Conservation (phyloP, 1,140 invertebrate genomes). For the Ostrea denselamellosa region DNA sequence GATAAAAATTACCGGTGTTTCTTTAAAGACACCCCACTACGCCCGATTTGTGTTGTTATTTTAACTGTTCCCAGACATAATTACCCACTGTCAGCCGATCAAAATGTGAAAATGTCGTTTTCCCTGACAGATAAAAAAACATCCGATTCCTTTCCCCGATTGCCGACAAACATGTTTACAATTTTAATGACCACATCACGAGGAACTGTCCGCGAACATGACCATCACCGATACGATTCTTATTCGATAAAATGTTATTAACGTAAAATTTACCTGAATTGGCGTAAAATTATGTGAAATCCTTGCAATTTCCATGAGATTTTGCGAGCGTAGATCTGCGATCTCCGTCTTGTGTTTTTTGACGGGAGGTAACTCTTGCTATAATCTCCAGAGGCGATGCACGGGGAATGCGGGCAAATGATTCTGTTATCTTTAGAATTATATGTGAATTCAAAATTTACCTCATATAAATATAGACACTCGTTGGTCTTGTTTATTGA, state of each 20-base stretch:
- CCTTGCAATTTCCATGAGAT: not conserved
- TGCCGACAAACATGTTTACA: slow-evolving; percentile 10
- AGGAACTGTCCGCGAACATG: not conserved
- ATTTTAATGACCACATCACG: not conserved
- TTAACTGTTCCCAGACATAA: not conserved
- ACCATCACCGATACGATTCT: not conserved
- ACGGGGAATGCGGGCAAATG: not conserved
- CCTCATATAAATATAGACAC: too few species aligned
- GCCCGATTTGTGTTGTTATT: not conserved
- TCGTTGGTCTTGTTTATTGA: too few species aligned
- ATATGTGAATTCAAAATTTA: too few species aligned
- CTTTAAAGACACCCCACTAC: not conserved
- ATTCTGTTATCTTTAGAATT: not conserved
- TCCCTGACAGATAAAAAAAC: not conserved
- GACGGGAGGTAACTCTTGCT: slow-evolving; percentile 2
- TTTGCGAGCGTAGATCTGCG: slow-evolving; percentile 19
- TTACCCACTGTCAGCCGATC: not conserved
- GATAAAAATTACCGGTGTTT: not conserved
- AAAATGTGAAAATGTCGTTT: not conserved
- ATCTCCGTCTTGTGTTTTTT: not conserved
- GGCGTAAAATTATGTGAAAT: not conserved
- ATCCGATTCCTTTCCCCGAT: not conserved
- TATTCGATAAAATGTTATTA: not conserved
- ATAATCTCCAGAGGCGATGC: not conserved
- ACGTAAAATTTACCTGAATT: slow-evolving; percentile 2